Percentiles rank a stretch among this genome's conserved stretches.
phyloP scores from a whole-genome alignment of 2,888 invertebrate genomes.

The Keiferia lycopersicella region DNA sequence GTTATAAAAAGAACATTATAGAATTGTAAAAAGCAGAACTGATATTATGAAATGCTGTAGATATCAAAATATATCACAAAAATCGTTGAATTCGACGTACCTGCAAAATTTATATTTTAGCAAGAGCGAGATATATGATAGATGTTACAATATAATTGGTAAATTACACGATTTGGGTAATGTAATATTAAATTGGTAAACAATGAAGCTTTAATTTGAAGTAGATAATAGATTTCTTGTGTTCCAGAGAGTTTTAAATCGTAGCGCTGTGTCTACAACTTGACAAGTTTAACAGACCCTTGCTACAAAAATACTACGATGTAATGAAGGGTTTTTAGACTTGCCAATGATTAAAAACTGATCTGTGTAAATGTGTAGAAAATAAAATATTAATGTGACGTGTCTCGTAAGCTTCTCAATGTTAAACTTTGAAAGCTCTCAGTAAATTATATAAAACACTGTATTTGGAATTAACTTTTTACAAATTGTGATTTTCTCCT shows the following conservation, averaged over 20 bases:
- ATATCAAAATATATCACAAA: not conserved
- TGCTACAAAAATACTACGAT: conserved; percentile 31
- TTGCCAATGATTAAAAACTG: conserved; percentile 1
- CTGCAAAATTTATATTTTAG: conserved; percentile 29
- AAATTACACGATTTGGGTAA: conserved; percentile 32
- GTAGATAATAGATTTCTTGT: conserved; percentile 73
- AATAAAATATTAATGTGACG: conserved; percentile 14
- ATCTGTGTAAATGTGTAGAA: conserved; percentile 12
- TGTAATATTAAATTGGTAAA: conserved; percentile 62
- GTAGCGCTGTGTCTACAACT: conserved; percentile 48
- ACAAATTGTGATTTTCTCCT: not conserved
- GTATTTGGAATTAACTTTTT: not conserved
- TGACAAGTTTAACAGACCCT: conserved; percentile 25
- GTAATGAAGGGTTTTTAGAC: not conserved
- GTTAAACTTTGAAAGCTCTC: conserved; percentile 1
- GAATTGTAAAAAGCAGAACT: no score
- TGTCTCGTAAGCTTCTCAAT: conserved; percentile 11
- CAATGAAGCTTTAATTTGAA: conserved; percentile 78
- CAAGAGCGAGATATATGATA: conserved; percentile 14
- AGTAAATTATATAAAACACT: not conserved
- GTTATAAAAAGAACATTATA: no score
- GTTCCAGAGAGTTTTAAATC: conserved; percentile 63
- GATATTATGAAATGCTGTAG: not conserved
- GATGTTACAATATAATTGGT: conserved; percentile 14
- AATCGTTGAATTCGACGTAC: conserved; percentile 24